Evolutionary conservation across 2,888 invertebrate genomes (phyloP), one percentile per base, ranked within the genome.

Genomic region (Phragmatobia fuliginosa): DNA sequence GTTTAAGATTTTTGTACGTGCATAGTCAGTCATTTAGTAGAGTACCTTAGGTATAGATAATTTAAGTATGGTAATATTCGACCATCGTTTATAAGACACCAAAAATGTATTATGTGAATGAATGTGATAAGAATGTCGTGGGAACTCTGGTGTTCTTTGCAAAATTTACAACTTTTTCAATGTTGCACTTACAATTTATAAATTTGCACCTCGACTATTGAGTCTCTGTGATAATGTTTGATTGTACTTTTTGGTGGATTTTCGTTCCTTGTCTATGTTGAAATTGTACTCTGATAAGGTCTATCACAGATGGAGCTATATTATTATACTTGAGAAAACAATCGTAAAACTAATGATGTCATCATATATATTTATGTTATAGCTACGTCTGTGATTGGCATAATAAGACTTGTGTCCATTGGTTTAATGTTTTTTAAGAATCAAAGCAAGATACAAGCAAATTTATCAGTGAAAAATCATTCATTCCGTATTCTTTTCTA

Each of bases 171-270:
- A 31, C 67, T 49, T 80, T 82, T 81, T 85, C 81, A 83, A 86
- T 81, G 78, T 84, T 86, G 87, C 88, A 90, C 89, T 83, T 84
- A 76, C 67, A 74, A 83, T 80, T n/a, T 77, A 84, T 80, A 79
- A 82, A 83, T 79, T 85, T 87, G 88, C 90, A 90, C 87, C 82
- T 87, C 80, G 82, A 86, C 83, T 85, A 83, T 84, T 88, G 79
- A 87, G 86, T 88, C 88, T 85, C 91, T 91, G 91, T 91, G 91
- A 91, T 91, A 91, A 87, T 83, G 78, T 84, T 83, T 80, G 78
- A 85, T 84, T 83, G 75, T 84, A 84, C 76, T 81, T 80, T 78
- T 79, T 81, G 74, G 79, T 78, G 80, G n/a, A 74, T 76, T 79
- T 75, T 78, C 80, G 83, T 80, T 83, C 83, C 86, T 89, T 84